phyloP scores from a whole-genome alignment of 2,797 vertebrate species.

The Micropoecilia bifurca region DNA sequence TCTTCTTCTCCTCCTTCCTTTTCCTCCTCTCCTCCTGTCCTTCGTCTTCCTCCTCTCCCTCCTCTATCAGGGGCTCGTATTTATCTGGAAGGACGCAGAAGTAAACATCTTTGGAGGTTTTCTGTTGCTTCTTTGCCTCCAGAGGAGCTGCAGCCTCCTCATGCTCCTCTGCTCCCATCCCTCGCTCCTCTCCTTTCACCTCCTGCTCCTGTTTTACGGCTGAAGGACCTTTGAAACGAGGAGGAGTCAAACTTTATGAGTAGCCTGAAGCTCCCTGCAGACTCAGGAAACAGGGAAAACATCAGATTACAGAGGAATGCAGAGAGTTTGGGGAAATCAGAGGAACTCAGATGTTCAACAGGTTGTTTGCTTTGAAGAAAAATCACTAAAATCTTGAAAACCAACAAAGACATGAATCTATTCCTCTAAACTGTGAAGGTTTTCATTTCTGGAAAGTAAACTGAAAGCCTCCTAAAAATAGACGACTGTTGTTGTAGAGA shows the following conservation, averaged over 20 bases:
- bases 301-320: conserved; percentile 55
- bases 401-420: not conserved
- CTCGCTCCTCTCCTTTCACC: not conserved
- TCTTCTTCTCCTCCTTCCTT: conserved; percentile 50
- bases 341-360: not conserved
- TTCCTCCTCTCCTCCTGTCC: conserved; percentile 38
- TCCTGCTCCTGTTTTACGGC: not conserved
- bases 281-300: conserved; percentile 29
- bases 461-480: not conserved
- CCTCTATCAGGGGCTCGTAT: conserved; percentile 71
- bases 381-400: conserved; percentile 17
- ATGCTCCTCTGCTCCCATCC: conserved; percentile 37
- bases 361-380: conserved; percentile 37
- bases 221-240: conserved; percentile 67
- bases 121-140: conserved; percentile 25
- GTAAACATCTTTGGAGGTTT: conserved; percentile 66
- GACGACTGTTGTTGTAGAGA: not conserved
- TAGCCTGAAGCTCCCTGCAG: conserved; percentile 28
- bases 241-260: conserved; percentile 61
- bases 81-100: conserved; percentile 69
- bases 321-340: conserved; percentile 1
- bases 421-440: not conserved
- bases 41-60: conserved; percentile 49
- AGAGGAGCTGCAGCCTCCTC: conserved; percentile 22
- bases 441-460: not conserved